phyloP scores from a whole-genome alignment of 1,140 invertebrate genomes.

The Batillaria attramentaria region DNA sequence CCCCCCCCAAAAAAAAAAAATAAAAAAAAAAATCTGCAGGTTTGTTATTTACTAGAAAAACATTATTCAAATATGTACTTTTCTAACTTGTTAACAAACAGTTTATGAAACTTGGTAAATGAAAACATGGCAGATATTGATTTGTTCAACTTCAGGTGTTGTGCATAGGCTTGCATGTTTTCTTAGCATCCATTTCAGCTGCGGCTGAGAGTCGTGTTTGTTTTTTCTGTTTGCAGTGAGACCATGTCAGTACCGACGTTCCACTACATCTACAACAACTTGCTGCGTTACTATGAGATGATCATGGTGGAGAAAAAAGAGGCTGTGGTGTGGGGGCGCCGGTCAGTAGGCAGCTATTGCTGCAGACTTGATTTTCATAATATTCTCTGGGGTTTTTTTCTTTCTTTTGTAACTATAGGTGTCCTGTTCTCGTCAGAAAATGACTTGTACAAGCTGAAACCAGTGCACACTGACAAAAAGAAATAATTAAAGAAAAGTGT shows the following conservation, averaged over 20 bases:
- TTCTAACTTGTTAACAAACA: too few species aligned
- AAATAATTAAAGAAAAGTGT: too few species aligned
- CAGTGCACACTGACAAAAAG: too few species aligned
- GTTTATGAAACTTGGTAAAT: too few species aligned
- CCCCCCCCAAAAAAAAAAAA: too few species aligned
- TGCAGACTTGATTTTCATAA: too few species aligned
- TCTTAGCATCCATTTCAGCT: neutral
- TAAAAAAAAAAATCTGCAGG: too few species aligned
- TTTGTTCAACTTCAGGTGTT: neutral
- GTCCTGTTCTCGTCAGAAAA: too few species aligned
- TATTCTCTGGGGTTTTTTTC: neutral
- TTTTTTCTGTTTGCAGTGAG: conserved; percentile 56
- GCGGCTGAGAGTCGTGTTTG: neutral
- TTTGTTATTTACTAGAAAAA: conserved; percentile 7
- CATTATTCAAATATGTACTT: neutral
- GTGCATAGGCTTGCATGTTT: neutral
- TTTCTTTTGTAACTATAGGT: too few species aligned
- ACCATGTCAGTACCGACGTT: conserved; percentile 81
- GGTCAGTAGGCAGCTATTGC: conserved; percentile 72
- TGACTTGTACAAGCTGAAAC: too few species aligned
- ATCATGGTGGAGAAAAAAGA: conserved; percentile 89
- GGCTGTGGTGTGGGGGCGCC: conserved; percentile 83
- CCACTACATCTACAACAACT: conserved; percentile 92
- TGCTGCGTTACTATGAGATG: conserved; percentile 92
- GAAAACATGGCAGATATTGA: too few species aligned